Percentiles rank a stretch among this genome's conserved stretches.
phyloP scores from a whole-genome alignment of 2,888 invertebrate genomes.

The Bombylius discolor region DNA sequence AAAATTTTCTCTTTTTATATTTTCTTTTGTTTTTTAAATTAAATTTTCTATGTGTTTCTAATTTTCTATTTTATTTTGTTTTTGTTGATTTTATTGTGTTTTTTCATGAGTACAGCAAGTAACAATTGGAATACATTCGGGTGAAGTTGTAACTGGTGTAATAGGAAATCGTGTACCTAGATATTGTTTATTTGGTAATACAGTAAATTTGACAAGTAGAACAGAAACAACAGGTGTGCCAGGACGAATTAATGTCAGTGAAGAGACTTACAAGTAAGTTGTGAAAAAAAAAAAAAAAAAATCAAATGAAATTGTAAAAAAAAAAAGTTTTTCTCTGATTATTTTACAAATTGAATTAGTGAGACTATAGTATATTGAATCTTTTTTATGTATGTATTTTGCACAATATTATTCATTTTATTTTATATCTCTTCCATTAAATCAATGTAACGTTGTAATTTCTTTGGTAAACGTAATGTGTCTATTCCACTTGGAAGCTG shows the following conservation, averaged over 20 bases:
- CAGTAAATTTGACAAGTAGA: slow-evolving; percentile 83
- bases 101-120: slow-evolving; percentile 51
- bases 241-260: slow-evolving; percentile 82
- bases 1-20: not conserved
- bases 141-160: slow-evolving; percentile 88
- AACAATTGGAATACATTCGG: slow-evolving; percentile 87
- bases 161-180: slow-evolving; percentile 91
- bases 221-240: slow-evolving; percentile 85
- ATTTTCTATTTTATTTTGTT: slow-evolving; percentile 11
- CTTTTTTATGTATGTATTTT: not conserved
- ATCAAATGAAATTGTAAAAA: too few relatives aligned
- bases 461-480: slow-evolving; percentile 50
- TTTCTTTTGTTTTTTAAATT: too few relatives aligned
- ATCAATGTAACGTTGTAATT: slow-evolving; percentile 58
- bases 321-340: too few relatives aligned
- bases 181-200: slow-evolving; percentile 87
- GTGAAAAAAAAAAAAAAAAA: too few relatives aligned
- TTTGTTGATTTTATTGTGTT: slow-evolving; percentile 13
- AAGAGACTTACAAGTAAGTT: slow-evolving; percentile 74
- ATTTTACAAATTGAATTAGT: too few relatives aligned
- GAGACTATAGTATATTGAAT: not conserved
- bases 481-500: slow-evolving; percentile 63
- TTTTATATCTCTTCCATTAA: slow-evolving; percentile 44
- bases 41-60: slow-evolving; percentile 1
- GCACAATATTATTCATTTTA: not conserved